Evolutionary conservation across 2,113 vertebrate species (phyloP).

Genomic region (Muntiacus muntjak): DNA sequence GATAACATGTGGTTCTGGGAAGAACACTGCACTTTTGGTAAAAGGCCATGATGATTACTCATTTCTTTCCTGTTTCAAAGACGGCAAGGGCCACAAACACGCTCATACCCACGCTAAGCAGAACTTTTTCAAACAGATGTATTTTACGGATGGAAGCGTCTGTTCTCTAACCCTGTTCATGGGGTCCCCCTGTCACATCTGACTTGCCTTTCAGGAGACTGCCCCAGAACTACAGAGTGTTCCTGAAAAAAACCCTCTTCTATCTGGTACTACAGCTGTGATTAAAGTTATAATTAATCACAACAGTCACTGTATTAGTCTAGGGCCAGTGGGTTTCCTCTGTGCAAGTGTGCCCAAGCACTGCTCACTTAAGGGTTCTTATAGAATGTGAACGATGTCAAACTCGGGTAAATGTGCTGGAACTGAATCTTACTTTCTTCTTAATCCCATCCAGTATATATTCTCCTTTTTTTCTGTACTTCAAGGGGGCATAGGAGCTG

Average conservation of each 20-base stretch:
- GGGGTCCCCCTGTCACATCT: not conserved
- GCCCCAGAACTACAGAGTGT: not conserved
- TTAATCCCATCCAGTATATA: not conserved
- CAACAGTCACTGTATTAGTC: not conserved
- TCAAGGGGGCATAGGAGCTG: not conserved
- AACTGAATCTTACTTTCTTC: not conserved
- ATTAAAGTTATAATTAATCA: not conserved
- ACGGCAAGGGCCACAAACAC: not conserved
- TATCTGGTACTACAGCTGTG: not conserved
- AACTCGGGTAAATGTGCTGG: not conserved
- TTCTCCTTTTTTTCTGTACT: not conserved
- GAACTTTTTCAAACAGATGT: not conserved
- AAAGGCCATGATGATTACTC: slow-evolving; percentile 9
- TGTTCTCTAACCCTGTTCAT: not conserved
- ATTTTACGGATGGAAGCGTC: not conserved
- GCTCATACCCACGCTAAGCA: not conserved
- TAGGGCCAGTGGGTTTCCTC: not conserved
- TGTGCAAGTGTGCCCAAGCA: not conserved
- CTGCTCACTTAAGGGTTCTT: not conserved
- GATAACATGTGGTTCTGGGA: not conserved
- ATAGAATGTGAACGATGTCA: not conserved
- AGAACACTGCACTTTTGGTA: not conserved
- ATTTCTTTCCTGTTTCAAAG: not conserved
- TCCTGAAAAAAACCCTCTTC: not conserved
- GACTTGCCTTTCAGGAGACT: not conserved